These are phyloP conservation scores for Lasioglossum lativentre DNA, from an alignment of 2,888 invertebrate genomes.

Conservation along the genomic window DNA sequence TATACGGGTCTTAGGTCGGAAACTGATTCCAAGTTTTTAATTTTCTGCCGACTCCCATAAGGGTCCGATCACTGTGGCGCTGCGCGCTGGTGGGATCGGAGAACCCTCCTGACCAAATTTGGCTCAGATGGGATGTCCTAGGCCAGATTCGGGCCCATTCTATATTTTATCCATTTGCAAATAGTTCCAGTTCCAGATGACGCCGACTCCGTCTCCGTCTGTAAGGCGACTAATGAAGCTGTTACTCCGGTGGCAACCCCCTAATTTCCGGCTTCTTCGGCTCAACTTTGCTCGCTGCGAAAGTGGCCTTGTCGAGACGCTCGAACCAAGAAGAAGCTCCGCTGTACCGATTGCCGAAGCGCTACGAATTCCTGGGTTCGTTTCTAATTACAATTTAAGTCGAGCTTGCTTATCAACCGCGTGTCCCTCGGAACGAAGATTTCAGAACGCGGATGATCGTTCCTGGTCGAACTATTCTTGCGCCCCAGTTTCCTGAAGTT, in stretches of 20 bases:
- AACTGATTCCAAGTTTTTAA: no score
- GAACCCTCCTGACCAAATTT: no score
- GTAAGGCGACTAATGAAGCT: neutral
- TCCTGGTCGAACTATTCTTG: slow-evolving; percentile 24
- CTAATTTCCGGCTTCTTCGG: neutral
- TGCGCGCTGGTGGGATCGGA: no score
- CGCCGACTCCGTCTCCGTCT: neutral
- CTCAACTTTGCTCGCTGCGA: neutral
- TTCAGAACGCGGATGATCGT: slow-evolving; percentile 14
- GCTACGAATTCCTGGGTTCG: slow-evolving; percentile 38
- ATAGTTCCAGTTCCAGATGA: neutral
- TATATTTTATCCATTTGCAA: neutral
- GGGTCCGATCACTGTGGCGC: no score
- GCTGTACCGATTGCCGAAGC: slow-evolving; percentile 9
- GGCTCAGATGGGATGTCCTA: no score
- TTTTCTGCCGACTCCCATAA: no score
- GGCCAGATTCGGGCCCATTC: neutral
- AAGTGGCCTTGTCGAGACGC: neutral
- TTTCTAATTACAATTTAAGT: slow-evolving; percentile 57
- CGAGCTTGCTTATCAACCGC: slow-evolving; percentile 31
- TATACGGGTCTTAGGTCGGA: no score
- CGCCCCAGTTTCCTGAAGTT: slow-evolving; percentile 35
- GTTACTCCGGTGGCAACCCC: neutral
- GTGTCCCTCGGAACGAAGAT: slow-evolving; percentile 8
- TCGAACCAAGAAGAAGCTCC: neutral